These are phyloP conservation scores for Delphinapterus leucas DNA, from an alignment of 2,113 vertebrate genomes.

Conservation along the genomic window DNA sequence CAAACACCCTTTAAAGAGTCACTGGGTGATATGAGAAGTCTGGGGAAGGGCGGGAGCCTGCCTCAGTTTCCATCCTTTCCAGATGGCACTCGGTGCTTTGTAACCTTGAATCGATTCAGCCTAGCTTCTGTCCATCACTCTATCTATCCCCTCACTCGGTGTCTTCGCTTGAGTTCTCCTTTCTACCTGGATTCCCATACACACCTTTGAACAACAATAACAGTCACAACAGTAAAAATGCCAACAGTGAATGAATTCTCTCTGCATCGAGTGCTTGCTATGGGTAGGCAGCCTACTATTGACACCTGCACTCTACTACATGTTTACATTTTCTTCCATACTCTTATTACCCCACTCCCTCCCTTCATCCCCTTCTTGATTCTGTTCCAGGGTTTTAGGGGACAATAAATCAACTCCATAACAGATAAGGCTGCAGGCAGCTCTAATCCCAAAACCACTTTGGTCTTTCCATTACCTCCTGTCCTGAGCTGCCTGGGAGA, in stretches of 20 bases:
- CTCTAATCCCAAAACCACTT: background rate
- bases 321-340: background rate
- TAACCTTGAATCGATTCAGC: background rate
- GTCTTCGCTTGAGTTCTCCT: background rate
- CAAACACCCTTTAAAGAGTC: background rate
- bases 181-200: background rate
- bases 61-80: background rate
- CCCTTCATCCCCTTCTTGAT: background rate
- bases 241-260: background rate
- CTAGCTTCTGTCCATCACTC: background rate
- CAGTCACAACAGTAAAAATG: background rate
- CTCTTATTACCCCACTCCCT: background rate
- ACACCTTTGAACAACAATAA: background rate
- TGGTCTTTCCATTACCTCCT: background rate
- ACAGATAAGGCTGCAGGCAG: background rate
- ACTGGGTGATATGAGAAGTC: background rate
- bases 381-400: background rate
- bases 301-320: fast-evolving
- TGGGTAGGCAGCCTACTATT: background rate
- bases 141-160: background rate
- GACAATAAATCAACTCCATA: background rate
- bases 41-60: background rate
- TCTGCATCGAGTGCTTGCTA: fast-evolving
- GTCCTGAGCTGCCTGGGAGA: background rate
- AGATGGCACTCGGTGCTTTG: background rate